Conservation (phyloP, 2,797 vertebrate genomes). For the Oryzias dopingdopingensis region DNA sequence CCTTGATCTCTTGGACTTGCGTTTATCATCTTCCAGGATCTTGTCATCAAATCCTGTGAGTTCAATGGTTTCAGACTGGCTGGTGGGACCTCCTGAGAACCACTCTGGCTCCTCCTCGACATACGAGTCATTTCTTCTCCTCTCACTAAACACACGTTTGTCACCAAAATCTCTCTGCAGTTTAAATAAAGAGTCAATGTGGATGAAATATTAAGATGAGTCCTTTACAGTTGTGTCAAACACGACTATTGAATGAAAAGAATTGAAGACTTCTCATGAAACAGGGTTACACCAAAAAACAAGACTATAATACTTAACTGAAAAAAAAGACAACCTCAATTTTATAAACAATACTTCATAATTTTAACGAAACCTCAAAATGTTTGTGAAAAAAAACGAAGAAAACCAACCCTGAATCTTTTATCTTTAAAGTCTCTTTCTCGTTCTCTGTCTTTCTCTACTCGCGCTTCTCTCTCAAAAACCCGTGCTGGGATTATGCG, state of each 20-base stretch:
- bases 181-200: not conserved
- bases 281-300: no score
- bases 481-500: constrained; percentile 89
- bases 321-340: no score
- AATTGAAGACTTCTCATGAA: no score
- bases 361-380: no score
- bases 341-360: no score
- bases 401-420: constrained; percentile 88
- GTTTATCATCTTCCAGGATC: constrained; percentile 92
- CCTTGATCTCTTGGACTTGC: constrained; percentile 85
- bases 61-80: constrained; percentile 98
- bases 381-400: not conserved
- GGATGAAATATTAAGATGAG: no score
- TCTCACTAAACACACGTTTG: constrained; percentile 92
- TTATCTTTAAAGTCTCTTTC: constrained; percentile 97
- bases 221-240: no score
- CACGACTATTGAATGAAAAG: no score
- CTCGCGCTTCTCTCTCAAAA: constrained; percentile 89
- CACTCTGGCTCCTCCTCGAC: constrained; percentile 98
- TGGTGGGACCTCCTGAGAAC: constrained; percentile 96
- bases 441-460: constrained; percentile 88
- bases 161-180: constrained; percentile 92
- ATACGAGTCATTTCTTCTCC: constrained; percentile 95
- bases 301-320: no score
- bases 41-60: constrained; percentile 97